Base-by-base conservation (phyloP, 2,888 invertebrate species). In the Epirrita christyi region DNA sequence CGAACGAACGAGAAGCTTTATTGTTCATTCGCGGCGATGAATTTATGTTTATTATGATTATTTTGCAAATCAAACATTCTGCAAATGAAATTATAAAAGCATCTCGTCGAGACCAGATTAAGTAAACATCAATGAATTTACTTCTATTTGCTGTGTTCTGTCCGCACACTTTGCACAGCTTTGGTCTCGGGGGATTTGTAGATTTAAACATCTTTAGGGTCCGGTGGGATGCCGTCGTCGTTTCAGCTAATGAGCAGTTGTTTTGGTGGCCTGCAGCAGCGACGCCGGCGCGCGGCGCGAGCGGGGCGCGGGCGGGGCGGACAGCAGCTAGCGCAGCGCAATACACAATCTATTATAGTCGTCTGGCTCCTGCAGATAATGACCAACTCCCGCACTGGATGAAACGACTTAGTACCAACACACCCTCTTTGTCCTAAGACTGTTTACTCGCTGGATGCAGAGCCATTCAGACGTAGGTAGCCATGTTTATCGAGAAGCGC, bases 341-440 rank as follows among this genome's bases (percentile, higher is more conserved):
- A 10, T 34, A 8, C n/a, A n/a, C 27, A 10, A 13, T 21, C 27
- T n/a, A n/a, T n/a, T n/a, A n/a, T 6, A 28, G 10, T 28, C 44
- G 52, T 44, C 52, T 52, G 44, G 44, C 52, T 52, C 15, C 52
- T 45, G 40, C 45, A 45, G 45, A 32, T 45, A 53, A 53, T 10
- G 45, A 13, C 41, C 41, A 29, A 11, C 10, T 6, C 40, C 29
- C 38, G 28, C 21, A 6, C 34, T 34, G 10, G 10, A 10, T 10
- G 2, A 28, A 28, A 6, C 28, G 28, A n/a, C n/a, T n/a, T n/a
- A n/a, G n/a, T n/a, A n/a, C n/a, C n/a, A n/a, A n/a, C n/a, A n/a
- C n/a, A n/a, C n/a, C n/a, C n/a, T n/a, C n/a, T n/a, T n/a, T n/a
- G n/a, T n/a, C n/a, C n/a, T n/a, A n/a, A n/a, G n/a, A n/a, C n/a